Evolutionary conservation across 2,888 invertebrate genomes (phyloP), one percentile per base, ranked within the genome.

Genomic region (Sphaerophoria taeniata): DNA sequence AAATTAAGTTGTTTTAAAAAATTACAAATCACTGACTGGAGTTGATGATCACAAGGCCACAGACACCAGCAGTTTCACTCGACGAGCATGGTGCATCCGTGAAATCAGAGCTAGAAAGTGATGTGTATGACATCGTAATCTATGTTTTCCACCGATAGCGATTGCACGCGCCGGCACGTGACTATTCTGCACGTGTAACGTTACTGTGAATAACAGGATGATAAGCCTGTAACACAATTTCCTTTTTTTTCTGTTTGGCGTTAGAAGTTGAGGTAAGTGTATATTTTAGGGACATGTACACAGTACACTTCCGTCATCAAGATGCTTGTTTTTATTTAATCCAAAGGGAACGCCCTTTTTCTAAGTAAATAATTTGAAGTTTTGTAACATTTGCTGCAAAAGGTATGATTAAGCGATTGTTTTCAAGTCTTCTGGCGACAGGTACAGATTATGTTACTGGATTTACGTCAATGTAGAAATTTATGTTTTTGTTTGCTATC

Each of bases 171-270:
- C 58, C 76, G 87, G 53, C 88, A 88, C 88, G 88, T 87, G 87
- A 75, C 84, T 61, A 53, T 58, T 33, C 51, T 77, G 87, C 87
- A 87, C 88, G 87, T 87, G 88, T 83, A 85, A 78, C 79, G 87
- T 81, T 84, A 69, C 88, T 87, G 88, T 87, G 87, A 87, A 87
- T 87, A 87, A 87, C 87, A 87, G 87, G 75, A 86, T 83, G 87
- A 87, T 87, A 87, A 83, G 84, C 87, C 70, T 43, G 73, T 49
- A 70, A 80, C 71, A 74, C 70, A 60, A 43, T 80, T 72, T 76
- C 61, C 63, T 69, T 51, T 56, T 39, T 9, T 45, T 31, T 39
- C 24, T 24, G 24, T 24, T 24, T 24, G 24, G 24, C 34, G 9
- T 11, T 61, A 2, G n/a, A 70, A 72, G 73, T 6, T n/a, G 63